Percentiles rank a stretch among this genome's conserved stretches.
Conservation (phyloP, 2,113 vertebrate genomes). For the Xiphias gladius region DNA sequence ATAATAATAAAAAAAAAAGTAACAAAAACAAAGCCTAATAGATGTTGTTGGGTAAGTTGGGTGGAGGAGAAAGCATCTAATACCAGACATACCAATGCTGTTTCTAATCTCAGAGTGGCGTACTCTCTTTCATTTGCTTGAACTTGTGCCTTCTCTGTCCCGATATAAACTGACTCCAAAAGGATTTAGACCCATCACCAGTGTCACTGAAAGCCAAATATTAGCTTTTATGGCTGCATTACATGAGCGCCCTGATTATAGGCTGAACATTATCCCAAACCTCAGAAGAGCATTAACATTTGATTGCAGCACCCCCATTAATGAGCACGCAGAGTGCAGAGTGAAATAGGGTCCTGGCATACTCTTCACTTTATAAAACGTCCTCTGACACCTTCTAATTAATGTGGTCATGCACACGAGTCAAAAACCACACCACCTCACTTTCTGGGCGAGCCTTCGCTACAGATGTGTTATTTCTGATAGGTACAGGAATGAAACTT, state of each 20-base stretch:
- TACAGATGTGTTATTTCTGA: slow-evolving; percentile 61
- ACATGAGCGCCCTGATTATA: slow-evolving; percentile 35
- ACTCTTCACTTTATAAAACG: slow-evolving; percentile 34
- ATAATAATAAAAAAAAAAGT: neutral
- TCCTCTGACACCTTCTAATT: slow-evolving; percentile 58
- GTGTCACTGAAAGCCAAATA: slow-evolving; percentile 48
- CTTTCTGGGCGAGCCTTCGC: slow-evolving; percentile 23
- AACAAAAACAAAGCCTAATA: slow-evolving; percentile 39
- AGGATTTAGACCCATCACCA: slow-evolving; percentile 40
- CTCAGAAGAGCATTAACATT: slow-evolving; percentile 52
- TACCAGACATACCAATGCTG: neutral
- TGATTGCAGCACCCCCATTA: slow-evolving; percentile 45
- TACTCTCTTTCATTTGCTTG: slow-evolving; percentile 9
- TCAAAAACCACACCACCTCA: neutral
- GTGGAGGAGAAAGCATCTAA: slow-evolving; percentile 1
- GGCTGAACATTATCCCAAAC: slow-evolving; percentile 45
- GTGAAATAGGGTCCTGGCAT: slow-evolving; percentile 21
- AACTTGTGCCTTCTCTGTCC: slow-evolving; percentile 24
- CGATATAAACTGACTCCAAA: slow-evolving; percentile 38
- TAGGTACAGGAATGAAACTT: slow-evolving; percentile 30
- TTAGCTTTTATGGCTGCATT: slow-evolving; percentile 36
- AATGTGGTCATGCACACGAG: neutral
- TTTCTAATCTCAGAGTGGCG: slow-evolving; percentile 14
- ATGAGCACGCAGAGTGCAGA: slow-evolving; percentile 41
- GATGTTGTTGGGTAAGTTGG: neutral